phyloP scores from a whole-genome alignment of 2,888 invertebrate genomes.

The Agonum fuliginosum region DNA sequence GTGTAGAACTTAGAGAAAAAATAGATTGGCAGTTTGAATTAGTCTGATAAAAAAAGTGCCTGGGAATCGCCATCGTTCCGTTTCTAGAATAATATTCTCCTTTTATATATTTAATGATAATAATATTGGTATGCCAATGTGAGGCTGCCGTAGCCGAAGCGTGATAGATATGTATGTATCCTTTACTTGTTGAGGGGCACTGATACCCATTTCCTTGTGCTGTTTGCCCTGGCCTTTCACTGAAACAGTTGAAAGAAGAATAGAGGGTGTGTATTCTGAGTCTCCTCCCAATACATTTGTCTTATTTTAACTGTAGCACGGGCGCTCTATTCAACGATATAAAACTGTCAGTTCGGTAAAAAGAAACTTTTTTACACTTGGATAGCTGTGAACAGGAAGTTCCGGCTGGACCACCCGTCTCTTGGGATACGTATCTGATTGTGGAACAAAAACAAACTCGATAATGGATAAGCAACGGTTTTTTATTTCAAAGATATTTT shows the following conservation, averaged over 20 bases:
- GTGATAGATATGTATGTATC: too few species aligned
- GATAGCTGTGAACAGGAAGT: slow-evolving; percentile 56
- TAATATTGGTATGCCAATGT: too few species aligned
- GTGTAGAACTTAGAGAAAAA: too few species aligned
- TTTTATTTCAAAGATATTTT: neutral
- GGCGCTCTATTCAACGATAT: slow-evolving; percentile 58
- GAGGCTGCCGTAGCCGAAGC: too few species aligned
- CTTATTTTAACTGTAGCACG: slow-evolving; percentile 55
- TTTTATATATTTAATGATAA: too few species aligned
- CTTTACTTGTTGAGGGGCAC: slow-evolving; percentile 21
- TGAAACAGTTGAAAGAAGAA: neutral
- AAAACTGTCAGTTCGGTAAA: slow-evolving; percentile 58
- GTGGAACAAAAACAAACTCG: slow-evolving; percentile 6
- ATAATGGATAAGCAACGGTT: slow-evolving; percentile 1
- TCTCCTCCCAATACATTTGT: slow-evolving; percentile 49
- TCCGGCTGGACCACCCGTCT: slow-evolving; percentile 37
- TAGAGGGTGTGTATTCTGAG: slow-evolving; percentile 34
- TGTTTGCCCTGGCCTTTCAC: neutral
- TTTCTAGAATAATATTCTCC: too few species aligned
- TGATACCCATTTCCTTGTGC: neutral
- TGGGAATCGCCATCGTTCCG: too few species aligned
- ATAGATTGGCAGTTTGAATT: too few species aligned
- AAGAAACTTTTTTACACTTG: slow-evolving; percentile 57
- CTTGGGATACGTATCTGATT: slow-evolving; percentile 19
- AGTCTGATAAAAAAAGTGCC: too few species aligned